Evolutionary conservation across 1,140 invertebrate genomes (phyloP), one percentile per base, ranked within the genome.

Genomic region (Drosophila nebulosa): DNA sequence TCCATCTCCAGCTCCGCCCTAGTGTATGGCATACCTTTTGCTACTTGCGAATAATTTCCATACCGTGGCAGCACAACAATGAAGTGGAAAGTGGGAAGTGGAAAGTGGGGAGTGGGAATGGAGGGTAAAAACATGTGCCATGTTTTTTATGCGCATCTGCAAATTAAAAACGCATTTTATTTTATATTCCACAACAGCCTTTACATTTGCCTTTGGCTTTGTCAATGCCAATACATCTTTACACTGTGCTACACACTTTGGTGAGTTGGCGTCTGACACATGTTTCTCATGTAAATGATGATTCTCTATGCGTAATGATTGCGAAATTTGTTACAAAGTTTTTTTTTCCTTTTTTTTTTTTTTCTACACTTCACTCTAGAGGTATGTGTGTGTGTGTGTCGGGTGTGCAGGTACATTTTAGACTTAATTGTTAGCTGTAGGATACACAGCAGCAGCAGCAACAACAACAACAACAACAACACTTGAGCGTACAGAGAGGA

Each of bases 101-200:
- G 79, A 84, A 84, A 83, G 24, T 4, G 24, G 30, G 9, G 10
- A 10, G 9, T 4, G 7, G 9, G 2, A 12, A 3, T 10, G 39
- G 5, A 32, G 5, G 50, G 18, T 14, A 55, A 55, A 55, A 53
- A 50, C n/a, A n/a, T n/a, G 16, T 46, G 12, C 14, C 24, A n/a
- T 7, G 30, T 64, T 46, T 46, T 61, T 86, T 86, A 88, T 78
- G 83, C 78, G 78, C 83, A 88, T 88, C 83, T 88, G 78, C 83
- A 88, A 88, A 88, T 88, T 88, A 88, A 88, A 88, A 88, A 88
- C 83, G 84, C 83, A 88, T 88, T 88, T 88, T 88, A 89, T 88
- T 88, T 83, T 83, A 73, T 88, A 73, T 64, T 58, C 39, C 52
- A 32, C 30, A 32, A 10, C 30, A 32, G 30, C 30, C 30, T 32